Percentiles rank a stretch among this genome's conserved stretches.
Evolutionary conservation across 2,113 vertebrate genomes (phyloP).

Genomic region (Solea solea): DNA sequence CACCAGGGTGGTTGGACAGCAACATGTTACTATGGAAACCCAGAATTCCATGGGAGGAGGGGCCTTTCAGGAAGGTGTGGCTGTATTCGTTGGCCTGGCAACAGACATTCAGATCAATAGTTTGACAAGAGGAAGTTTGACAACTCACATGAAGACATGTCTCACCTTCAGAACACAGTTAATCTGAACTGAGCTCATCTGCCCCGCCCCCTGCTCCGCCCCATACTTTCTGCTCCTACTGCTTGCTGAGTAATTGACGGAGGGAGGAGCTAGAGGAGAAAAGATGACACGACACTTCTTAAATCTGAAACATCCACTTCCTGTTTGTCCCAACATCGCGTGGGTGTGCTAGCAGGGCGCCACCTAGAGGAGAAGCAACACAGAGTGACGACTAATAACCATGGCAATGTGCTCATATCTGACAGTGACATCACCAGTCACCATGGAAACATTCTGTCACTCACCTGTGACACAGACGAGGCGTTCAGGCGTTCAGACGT

Average conservation of each 20-base stretch:
- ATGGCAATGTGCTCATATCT: too few species aligned
- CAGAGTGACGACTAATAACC: not conserved
- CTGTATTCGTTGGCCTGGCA: slow-evolving; percentile 70
- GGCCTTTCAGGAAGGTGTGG: slow-evolving; percentile 51
- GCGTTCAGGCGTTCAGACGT: too few species aligned
- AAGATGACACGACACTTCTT: slow-evolving; percentile 8
- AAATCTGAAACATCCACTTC: slow-evolving; percentile 16
- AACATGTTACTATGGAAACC: slow-evolving; percentile 77
- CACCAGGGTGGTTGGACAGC: slow-evolving; percentile 67
- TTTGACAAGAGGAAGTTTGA: not conserved
- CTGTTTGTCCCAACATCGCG: slow-evolving; percentile 44
- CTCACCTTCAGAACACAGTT: slow-evolving; percentile 64
- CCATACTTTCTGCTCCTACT: slow-evolving; percentile 46
- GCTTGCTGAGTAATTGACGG: slow-evolving; percentile 41
- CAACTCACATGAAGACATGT: not conserved
- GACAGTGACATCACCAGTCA: too few species aligned
- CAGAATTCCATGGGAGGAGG: slow-evolving; percentile 58
- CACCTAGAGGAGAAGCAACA: not conserved
- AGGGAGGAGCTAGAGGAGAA: slow-evolving; percentile 5
- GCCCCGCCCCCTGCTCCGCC: slow-evolving; percentile 12
- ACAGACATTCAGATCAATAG: not conserved
- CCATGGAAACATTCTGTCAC: too few species aligned
- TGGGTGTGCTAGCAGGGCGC: not conserved
- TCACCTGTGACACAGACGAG: too few species aligned
- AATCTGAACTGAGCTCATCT: slow-evolving; percentile 56